Conservation (phyloP, 1,140 invertebrate species). For the Atta texana region DNA sequence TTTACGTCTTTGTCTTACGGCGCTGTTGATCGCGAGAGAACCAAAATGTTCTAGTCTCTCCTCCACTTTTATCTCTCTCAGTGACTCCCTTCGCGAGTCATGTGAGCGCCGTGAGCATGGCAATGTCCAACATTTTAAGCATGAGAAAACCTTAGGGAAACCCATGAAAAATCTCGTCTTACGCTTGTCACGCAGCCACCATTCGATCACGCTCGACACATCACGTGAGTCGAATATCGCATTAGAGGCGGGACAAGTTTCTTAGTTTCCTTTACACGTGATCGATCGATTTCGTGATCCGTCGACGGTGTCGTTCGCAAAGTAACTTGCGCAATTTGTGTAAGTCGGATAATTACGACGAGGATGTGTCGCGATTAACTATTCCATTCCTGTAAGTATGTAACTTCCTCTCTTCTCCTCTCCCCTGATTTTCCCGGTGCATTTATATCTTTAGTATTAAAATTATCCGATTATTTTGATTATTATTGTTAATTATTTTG, state of each 20-base stretch:
- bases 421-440: not conserved
- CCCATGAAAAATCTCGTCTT: conserved; percentile 66
- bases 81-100: conserved; percentile 41
- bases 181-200: conserved; percentile 65
- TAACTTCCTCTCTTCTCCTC: not conserved
- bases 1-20: conserved; percentile 54
- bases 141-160: conserved; percentile 82
- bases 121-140: conserved; percentile 79
- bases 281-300: conserved; percentile 40
- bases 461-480: not conserved
- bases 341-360: conserved; percentile 24
- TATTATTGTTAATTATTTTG: conserved; percentile 7
- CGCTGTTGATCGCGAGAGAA: conserved; percentile 77
- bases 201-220: conserved; percentile 51
- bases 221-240: conserved; percentile 38
- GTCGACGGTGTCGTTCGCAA: conserved; percentile 15
- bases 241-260: no score
- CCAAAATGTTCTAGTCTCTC: conserved; percentile 57
- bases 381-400: conserved; percentile 17
- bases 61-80: not conserved
- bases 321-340: not conserved
- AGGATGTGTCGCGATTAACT: not conserved
- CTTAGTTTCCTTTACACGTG: conserved; percentile 3
- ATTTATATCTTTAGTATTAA: not conserved
- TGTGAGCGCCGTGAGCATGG: conserved; percentile 72